Evolutionary conservation across 2,797 vertebrate species (phyloP), one percentile per base, ranked within the genome.

Genomic region (Gephyroberyx darwinii): DNA sequence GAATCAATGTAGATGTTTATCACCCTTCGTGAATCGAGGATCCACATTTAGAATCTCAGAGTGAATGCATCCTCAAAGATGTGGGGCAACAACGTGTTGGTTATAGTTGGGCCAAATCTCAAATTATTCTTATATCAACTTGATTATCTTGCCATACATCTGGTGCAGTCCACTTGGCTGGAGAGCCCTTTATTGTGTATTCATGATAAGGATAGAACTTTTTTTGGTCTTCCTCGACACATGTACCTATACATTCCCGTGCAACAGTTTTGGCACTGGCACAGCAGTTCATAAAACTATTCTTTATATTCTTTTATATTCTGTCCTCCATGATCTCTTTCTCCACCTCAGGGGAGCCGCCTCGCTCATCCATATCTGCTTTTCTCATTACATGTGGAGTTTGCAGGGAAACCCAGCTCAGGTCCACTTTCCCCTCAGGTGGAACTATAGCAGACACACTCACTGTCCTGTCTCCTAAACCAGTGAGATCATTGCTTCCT

Each of bases 341-440:
- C 1, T 60, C 65, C 51, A 61, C 20, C 74, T 78, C 76, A 50
- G 43, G 84, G 81, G 84, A 86, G 67, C 56, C 61, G 73, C 56
- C n/a, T 30, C 74, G 37, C 59, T 84, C 74, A 74, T 86, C 61
- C 69, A 59, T 71, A 75, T 86, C 87, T 90, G 89, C 47, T 85
- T 90, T 90, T 57, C 87, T 86, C 87, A 88, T 91, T 81, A 88
- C 59, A 82, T 77, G 35, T 43, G 35, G 45, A 54, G 63, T 72
- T 77, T 78, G 52, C 81, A 80, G 52, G 71, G 52, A 76, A 26
- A 53, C 67, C 63, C n/a, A 31, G 45, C 80, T 88, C 61, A 69
- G 59, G 63, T 84, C 70, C 57, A 70, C 41, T 64, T 79, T 72
- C 59, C 77, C 20, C 43, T 67, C 5, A 16, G 80, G 71, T 78